phyloP scores from a whole-genome alignment of 2,113 vertebrate species.

The Aix galericulata region DNA sequence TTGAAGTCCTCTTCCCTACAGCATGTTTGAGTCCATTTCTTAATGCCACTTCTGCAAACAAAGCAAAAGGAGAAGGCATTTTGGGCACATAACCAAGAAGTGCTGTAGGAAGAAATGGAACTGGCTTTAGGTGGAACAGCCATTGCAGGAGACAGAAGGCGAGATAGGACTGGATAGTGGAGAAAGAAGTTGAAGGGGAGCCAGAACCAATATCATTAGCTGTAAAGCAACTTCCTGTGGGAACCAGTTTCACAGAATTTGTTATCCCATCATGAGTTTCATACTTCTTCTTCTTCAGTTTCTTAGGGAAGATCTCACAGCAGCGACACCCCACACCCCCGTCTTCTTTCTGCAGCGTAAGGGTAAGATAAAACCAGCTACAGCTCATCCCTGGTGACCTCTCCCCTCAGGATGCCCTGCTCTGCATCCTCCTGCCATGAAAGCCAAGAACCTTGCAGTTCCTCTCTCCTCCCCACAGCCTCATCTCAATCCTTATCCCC shows the following conservation, averaged over 20 bases:
- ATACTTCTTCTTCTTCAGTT: conserved; percentile 32
- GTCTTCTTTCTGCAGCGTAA: background rate
- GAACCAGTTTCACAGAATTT: conserved; percentile 25
- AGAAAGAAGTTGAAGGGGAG: background rate
- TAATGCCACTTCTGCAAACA: background rate
- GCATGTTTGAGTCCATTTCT: background rate
- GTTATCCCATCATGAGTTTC: background rate
- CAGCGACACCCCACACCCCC: background rate
- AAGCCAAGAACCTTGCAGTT: background rate
- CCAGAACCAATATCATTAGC: conserved; percentile 26
- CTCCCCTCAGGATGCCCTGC: background rate
- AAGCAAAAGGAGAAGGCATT: background rate
- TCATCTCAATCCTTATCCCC: background rate
- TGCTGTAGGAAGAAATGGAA: background rate
- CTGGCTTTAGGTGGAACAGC: background rate
- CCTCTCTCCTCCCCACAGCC: background rate
- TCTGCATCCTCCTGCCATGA: background rate
- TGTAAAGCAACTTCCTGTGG: background rate
- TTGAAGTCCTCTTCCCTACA: background rate
- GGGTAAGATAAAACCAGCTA: conserved; percentile 26
- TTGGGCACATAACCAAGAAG: background rate
- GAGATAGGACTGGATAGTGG: background rate
- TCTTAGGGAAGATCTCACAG: background rate
- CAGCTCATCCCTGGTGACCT: background rate
- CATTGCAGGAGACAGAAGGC: background rate